Base-by-base conservation (phyloP, 1,140 invertebrate species). In the Dufourea novaeangliae region DNA sequence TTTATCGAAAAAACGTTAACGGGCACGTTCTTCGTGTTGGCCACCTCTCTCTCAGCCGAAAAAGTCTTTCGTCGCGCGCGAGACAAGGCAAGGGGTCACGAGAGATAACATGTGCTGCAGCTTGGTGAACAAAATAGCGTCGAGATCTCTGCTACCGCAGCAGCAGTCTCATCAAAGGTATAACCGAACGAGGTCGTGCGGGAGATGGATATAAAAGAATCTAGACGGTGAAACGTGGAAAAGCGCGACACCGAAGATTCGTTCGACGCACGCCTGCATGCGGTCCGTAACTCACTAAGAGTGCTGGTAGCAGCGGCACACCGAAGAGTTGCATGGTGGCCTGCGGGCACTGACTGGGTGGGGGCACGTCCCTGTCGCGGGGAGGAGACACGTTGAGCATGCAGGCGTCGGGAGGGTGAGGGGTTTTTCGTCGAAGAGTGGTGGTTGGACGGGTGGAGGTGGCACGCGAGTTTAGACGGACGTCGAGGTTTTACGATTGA, bases 221-320 rank as follows among this genome's bases (percentile, higher is more conserved):
- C 50, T 59, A 37, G 34, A 61, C 12, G 32, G 41, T 70, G 66
- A 46, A 56, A 77, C 32, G 57, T 71, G 57, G 56, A 54, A 71
- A 63, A 54, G 17, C 46, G 27, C 44, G 61, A 72, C 17, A 76
- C 50, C 63, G 56, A 67, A 66, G 78, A 50, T 46, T 74, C 69
- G 57, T 39, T 54, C 54, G 73, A 89, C 64, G 73, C 62, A 57
- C 86, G 79, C 86, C 79, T 86, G 67, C 56, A 82, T 87, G 80
- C 80, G 86, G 89, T 88, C 84, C 86, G 89, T 90, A 90, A 90
- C 89, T 90, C 79, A 90, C 88, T 90, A 86, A 88, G 82, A 82
- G 66, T 82, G 81, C 78, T 85, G 87, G 85, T 85, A 85, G 86
- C 87, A 68, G 69, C 83, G 83, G 76, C 86, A 83, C 83, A 77